Conservation (phyloP, 2,888 invertebrate genomes). For the Caenorhabditis auriculariae region DNA sequence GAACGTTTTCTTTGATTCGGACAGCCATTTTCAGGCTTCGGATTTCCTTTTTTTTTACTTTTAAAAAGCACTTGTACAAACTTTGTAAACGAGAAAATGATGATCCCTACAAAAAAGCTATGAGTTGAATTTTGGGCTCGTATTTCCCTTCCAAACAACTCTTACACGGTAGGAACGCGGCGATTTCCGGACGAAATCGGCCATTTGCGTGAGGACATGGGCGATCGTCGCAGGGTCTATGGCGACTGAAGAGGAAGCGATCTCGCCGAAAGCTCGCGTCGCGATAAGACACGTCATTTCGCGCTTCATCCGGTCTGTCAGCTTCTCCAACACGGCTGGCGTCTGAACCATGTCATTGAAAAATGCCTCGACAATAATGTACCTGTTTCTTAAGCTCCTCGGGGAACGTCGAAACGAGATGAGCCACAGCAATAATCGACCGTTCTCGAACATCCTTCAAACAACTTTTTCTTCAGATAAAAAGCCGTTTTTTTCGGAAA, state of each 20-base stretch:
- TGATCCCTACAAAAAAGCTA: background rate
- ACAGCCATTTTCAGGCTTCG: background rate
- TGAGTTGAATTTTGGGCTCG: too few relatives aligned
- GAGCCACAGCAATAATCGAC: constrained; percentile 87
- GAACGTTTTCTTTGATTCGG: too few relatives aligned
- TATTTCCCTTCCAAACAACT: background rate
- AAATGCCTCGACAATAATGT: background rate
- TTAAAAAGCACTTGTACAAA: constrained; percentile 1
- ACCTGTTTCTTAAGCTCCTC: constrained; percentile 72
- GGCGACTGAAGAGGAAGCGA: constrained; percentile 26
- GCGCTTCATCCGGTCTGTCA: constrained; percentile 89
- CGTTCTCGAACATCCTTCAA: constrained; percentile 87
- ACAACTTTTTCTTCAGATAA: background rate
- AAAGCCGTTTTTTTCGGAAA: constrained; percentile 2
- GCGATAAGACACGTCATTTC: constrained; percentile 95
- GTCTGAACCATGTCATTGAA: constrained; percentile 60
- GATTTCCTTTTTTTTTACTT: background rate
- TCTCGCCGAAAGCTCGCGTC: constrained; percentile 81
- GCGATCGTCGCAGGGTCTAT: constrained; percentile 1
- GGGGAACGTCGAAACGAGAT: constrained; percentile 84
- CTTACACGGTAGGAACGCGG: constrained; percentile 14
- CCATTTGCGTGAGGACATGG: constrained; percentile 2
- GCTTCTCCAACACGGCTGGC: constrained; percentile 83
- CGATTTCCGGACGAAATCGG: constrained; percentile 12
- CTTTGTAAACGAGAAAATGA: background rate